Evolutionary conservation across 2,113 vertebrate genomes (phyloP).

Genomic region (Macaca fascicularis): DNA sequence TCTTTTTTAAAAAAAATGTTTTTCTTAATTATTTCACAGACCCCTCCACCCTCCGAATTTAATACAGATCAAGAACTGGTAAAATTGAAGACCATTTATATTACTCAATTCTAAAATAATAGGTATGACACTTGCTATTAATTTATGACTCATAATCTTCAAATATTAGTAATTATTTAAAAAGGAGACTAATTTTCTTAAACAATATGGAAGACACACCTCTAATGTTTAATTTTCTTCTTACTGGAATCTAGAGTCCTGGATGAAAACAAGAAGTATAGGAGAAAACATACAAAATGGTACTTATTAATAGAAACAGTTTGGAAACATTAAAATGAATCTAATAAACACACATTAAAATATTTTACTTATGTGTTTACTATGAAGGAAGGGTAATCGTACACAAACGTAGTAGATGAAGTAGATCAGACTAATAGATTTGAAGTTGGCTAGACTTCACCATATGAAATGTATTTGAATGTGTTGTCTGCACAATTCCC

Average conservation of each 20-base stretch:
- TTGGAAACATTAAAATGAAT: slow-evolving; percentile 51
- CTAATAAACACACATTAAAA: slow-evolving; percentile 28
- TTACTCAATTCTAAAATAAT: slow-evolving; percentile 61
- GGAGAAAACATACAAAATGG: slow-evolving; percentile 8
- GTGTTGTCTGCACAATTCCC: not conserved
- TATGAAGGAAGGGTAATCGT: slow-evolving; percentile 19
- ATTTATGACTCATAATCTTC: slow-evolving; percentile 69
- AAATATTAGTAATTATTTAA: slow-evolving; percentile 69
- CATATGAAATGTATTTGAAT: slow-evolving; percentile 30
- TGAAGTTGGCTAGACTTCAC: not conserved
- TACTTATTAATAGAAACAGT: slow-evolving; percentile 46
- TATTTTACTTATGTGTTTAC: not conserved
- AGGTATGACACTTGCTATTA: slow-evolving; percentile 25
- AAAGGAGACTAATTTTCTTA: slow-evolving; percentile 52
- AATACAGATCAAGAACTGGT: slow-evolving; percentile 11
- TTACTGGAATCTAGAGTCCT: slow-evolving; percentile 31
- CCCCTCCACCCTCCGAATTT: not conserved
- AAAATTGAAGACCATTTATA: slow-evolving; percentile 54
- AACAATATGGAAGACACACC: not conserved
- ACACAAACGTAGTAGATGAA: slow-evolving; percentile 47
- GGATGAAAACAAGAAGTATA: slow-evolving; percentile 53
- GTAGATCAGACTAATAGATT: not conserved
- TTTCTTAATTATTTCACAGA: not conserved
- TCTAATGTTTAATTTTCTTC: slow-evolving; percentile 21
- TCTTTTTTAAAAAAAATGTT: not conserved